Conservation (phyloP, 2,797 vertebrate genomes). For the Muraenolepis orangiensis region DNA sequence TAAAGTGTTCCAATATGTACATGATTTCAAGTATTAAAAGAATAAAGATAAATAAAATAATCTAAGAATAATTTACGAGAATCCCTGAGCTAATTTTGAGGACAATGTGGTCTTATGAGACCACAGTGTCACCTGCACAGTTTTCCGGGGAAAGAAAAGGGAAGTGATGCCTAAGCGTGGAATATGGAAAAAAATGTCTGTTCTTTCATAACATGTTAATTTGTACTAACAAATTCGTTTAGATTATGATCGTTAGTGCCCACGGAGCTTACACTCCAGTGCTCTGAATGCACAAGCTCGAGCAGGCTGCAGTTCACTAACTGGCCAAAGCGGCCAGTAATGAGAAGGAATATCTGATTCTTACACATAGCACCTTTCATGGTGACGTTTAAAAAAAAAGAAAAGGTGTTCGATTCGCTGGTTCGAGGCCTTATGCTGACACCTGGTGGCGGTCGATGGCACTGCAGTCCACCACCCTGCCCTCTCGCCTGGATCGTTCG, state of each 20-base stretch:
- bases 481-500: conserved; percentile 75
- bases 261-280: too few relatives aligned
- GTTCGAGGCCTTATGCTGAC: neutral
- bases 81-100: conserved; percentile 1
- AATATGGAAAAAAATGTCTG: too few relatives aligned
- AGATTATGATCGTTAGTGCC: too few relatives aligned
- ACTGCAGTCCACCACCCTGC: conserved; percentile 66
- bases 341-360: neutral
- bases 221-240: too few relatives aligned
- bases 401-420: neutral
- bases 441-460: conserved; percentile 14
- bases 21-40: neutral
- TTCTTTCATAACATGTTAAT: too few relatives aligned
- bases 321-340: neutral
- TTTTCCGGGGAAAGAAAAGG: too few relatives aligned
- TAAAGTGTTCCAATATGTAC: too few relatives aligned
- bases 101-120: neutral
- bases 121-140: too few relatives aligned
- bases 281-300: too few relatives aligned
- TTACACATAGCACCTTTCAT: neutral
- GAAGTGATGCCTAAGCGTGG: too few relatives aligned
- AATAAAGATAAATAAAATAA: neutral
- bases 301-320: neutral
- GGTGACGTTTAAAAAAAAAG: too few relatives aligned
- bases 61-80: too few relatives aligned